A percentile compares a stretch with the other conserved stretches of the same genome.
Evolutionary conservation across 2,797 vertebrate genomes (phyloP).

Genomic region (Gephyroberyx darwinii): DNA sequence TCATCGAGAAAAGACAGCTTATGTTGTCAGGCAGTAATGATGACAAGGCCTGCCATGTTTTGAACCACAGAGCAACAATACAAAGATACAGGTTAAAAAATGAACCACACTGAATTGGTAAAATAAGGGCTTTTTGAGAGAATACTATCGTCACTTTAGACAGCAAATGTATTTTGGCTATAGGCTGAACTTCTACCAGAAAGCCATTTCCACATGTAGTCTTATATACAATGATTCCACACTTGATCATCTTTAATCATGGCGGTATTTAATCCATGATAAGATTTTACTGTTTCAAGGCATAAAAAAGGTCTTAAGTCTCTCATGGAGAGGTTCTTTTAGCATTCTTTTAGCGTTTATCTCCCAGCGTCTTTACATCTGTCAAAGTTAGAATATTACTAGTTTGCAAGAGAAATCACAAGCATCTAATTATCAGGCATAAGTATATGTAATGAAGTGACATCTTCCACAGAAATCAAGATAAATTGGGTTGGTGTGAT

Average conservation of each 20-base stretch:
- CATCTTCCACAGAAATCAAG: slow-evolving; percentile 17
- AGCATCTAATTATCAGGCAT: slow-evolving; percentile 37
- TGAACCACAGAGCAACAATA: neutral
- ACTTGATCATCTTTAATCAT: no score
- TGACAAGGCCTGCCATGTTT: neutral
- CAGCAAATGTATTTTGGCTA: no score
- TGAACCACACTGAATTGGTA: neutral
- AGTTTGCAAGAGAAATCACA: slow-evolving; percentile 24
- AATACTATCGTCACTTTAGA: no score
- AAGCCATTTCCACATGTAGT: no score
- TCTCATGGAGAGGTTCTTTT: neutral
- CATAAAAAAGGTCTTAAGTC: neutral
- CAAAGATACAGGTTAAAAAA: neutral
- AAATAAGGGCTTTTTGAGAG: neutral
- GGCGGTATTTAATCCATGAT: neutral
- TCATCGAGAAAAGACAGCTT: neutral
- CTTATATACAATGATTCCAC: no score
- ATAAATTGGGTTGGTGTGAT: slow-evolving; percentile 18
- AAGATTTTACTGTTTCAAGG: slow-evolving; percentile 11
- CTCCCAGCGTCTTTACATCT: neutral
- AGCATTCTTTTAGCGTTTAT: neutral
- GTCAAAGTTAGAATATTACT: slow-evolving; percentile 25
- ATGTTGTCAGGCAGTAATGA: slow-evolving; percentile 15
- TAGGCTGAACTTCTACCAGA: no score
- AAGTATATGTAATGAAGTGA: slow-evolving; percentile 38